Evolutionary conservation across 2,113 vertebrate species (phyloP).

Genomic region (Pomatorhinus ruficollis): DNA sequence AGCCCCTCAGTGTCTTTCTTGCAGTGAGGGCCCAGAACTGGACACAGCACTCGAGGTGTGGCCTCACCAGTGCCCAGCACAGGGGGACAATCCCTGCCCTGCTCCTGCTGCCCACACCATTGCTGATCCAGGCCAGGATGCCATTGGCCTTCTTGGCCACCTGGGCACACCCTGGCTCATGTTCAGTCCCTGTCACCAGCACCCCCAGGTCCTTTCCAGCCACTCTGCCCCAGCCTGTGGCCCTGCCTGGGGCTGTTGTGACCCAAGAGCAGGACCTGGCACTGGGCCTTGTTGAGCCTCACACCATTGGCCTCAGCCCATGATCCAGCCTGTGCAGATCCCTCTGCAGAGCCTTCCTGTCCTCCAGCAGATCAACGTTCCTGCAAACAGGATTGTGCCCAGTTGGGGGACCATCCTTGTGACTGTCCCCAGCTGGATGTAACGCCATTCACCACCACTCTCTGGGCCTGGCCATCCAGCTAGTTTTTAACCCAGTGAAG

Average conservation of each 20-base stretch:
- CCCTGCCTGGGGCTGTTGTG: background rate
- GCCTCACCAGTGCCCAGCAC: background rate
- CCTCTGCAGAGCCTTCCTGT: background rate
- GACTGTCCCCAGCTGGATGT: rapidly evolving
- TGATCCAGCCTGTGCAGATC: background rate
- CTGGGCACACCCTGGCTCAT: background rate
- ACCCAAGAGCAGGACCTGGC: background rate
- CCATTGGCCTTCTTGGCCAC: background rate
- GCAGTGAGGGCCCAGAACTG: background rate
- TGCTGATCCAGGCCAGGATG: background rate
- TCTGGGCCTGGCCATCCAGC: background rate
- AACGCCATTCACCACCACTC: background rate
- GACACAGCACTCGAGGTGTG: background rate
- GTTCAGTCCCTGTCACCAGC: background rate
- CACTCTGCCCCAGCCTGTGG: background rate
- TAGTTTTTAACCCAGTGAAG: background rate
- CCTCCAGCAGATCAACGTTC: background rate
- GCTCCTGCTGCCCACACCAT: background rate
- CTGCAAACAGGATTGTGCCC: background rate
- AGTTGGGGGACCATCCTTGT: rapidly evolving
- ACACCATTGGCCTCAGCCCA: too few species aligned
- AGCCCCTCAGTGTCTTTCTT: background rate
- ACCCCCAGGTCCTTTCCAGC: background rate
- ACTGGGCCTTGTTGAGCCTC: background rate
- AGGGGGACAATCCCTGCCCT: background rate